A percentile compares a stretch with the other conserved stretches of the same genome.
phyloP scores from a whole-genome alignment of 2,888 invertebrate genomes.

The Drosophila borborema region DNA sequence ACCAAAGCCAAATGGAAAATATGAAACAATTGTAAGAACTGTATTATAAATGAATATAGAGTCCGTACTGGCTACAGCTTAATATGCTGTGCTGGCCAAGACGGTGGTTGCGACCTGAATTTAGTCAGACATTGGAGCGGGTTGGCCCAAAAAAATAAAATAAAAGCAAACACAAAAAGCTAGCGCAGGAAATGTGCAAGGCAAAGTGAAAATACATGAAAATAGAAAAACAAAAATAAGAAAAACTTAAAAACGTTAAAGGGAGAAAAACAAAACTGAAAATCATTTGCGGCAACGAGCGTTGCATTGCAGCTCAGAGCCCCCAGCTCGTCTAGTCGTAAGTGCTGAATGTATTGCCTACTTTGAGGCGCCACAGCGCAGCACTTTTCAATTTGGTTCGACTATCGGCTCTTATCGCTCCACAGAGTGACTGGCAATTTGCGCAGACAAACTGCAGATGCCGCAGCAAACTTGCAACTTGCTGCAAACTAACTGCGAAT shows the following conservation, averaged over 20 bases:
- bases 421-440: conserved; percentile 70
- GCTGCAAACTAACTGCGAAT: conserved; percentile 51
- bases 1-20: background rate
- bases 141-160: conserved; percentile 17
- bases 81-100: background rate
- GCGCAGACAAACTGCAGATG: conserved; percentile 75
- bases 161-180: background rate
- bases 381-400: conserved; percentile 74
- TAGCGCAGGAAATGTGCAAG: conserved; percentile 51
- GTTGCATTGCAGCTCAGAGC: conserved; percentile 16
- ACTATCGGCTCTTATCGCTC: conserved; percentile 66
- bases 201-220: conserved; percentile 26
- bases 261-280: conserved; percentile 38
- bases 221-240: background rate
- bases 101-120: conserved; percentile 47
- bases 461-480: conserved; percentile 56
- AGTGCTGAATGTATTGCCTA: conserved; percentile 66
- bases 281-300: conserved; percentile 56
- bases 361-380: conserved; percentile 58
- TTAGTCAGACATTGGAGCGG: conserved; percentile 58
- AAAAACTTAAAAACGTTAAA: conserved; percentile 9
- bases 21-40: conserved; percentile 25
- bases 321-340: conserved; percentile 12
- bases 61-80: background rate
- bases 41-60: conserved; percentile 36